These are phyloP conservation scores for Uromys caudimaculatus DNA, from an alignment of 2,797 vertebrate species.

Conservation along the genomic window DNA sequence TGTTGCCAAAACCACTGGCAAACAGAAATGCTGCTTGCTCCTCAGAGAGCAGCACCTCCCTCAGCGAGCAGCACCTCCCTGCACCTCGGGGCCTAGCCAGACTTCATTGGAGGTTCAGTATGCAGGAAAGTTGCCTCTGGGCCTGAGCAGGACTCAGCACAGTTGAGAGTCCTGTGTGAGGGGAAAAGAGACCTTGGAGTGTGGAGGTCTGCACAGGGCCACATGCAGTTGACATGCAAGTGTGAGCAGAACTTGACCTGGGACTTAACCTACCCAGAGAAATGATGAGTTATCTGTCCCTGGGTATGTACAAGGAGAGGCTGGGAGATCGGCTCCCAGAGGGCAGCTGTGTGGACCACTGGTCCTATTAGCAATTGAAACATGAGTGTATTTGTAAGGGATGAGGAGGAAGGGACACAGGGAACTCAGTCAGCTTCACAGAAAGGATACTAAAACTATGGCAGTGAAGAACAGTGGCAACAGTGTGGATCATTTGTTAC, in stretches of 20 bases:
- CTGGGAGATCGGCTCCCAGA: not conserved
- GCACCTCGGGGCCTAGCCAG: not conserved
- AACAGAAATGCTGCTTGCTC: not conserved
- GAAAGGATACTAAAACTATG: not conserved
- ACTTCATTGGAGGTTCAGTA: not conserved
- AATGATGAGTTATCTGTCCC: not conserved
- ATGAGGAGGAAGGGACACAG: not conserved
- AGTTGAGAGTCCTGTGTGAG: not conserved
- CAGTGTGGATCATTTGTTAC: not conserved
- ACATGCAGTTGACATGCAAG: not conserved
- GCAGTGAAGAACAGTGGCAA: not conserved
- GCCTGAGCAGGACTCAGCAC: not conserved
- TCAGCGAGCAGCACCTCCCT: constrained; percentile 22
- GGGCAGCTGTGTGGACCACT: not conserved
- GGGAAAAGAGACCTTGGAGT: not conserved
- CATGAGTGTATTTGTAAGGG: not conserved
- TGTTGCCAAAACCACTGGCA: constrained; percentile 38
- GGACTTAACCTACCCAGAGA: not conserved
- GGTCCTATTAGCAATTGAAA: not conserved
- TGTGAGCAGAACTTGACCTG: not conserved
- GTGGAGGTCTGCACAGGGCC: not conserved
- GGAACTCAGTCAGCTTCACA: not conserved
- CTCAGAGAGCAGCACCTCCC: constrained; percentile 36
- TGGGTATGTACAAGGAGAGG: not conserved
- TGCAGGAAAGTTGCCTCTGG: not conserved